Percentiles rank a stretch among this genome's conserved stretches.
phyloP scores from a whole-genome alignment of 2,888 invertebrate species.

The Aphodius sticticus region DNA sequence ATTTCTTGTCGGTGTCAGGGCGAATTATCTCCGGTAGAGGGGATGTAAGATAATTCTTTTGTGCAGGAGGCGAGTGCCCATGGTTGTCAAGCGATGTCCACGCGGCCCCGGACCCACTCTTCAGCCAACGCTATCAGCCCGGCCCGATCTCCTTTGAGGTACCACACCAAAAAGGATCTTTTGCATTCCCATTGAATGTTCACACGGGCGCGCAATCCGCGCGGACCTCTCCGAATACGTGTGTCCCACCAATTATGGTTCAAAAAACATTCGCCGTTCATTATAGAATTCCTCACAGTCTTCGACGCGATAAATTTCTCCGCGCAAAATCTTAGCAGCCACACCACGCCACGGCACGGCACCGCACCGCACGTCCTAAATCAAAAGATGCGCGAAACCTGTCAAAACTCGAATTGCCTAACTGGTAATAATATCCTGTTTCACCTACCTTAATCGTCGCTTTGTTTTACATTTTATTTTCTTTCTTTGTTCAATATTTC shows the following conservation, averaged over 20 bases:
- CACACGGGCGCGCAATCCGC: constrained; percentile 40
- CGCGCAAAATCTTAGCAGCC: too few relatives aligned
- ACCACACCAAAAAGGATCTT: constrained; percentile 24
- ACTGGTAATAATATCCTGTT: too few relatives aligned
- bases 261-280: not conserved
- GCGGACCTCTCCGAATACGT: constrained; percentile 33
- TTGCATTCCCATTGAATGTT: constrained; percentile 37
- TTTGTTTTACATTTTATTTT: too few relatives aligned
- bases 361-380: too few relatives aligned
- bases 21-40: constrained; percentile 31
- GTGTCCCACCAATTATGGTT: constrained; percentile 32
- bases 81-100: constrained; percentile 39
- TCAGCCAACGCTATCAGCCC: constrained; percentile 4
- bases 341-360: too few relatives aligned
- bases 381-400: too few relatives aligned
- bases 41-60: constrained; percentile 35
- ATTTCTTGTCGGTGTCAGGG: constrained; percentile 35
- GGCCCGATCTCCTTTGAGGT: constrained; percentile 17
- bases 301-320: constrained; percentile 7
- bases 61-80: constrained; percentile 38
- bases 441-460: too few relatives aligned
- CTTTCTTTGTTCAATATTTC: too few relatives aligned
- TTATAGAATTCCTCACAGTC: not conserved
- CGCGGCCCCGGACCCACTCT: constrained; percentile 15
- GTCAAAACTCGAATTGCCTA: too few relatives aligned